Evolutionary conservation across 2,797 vertebrate genomes (phyloP), one percentile per base, ranked within the genome.

Genomic region (Pampus argenteus): DNA sequence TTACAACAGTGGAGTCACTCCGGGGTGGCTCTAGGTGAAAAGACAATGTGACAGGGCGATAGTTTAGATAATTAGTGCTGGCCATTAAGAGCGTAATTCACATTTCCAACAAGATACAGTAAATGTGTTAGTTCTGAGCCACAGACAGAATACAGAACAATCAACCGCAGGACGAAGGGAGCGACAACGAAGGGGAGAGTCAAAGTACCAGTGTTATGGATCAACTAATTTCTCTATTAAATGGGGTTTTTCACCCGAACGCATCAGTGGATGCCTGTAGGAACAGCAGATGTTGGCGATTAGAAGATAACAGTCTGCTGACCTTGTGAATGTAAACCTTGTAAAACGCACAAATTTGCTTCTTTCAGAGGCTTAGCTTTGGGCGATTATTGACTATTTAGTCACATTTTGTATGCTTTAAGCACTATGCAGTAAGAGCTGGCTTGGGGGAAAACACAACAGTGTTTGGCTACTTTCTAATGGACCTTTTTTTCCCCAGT

Each of bases 21-120:
- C 31, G 28, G 51, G 56, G 70, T 40, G 64, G 62, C 20, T 10
- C 22, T 29, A 60, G 68, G 79, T 76, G 56, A 77, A 61, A 48
- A 66, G 71, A 85, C 66, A 59, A 54, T 38, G 69, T 38, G 56
- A 74, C 66, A 47, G 57, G 52, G 58, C 9, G 49, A 57, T 44
- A 36, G 71, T 78, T 78, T 77, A 57, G 38, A 23, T 84, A 72
- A 88, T 91, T 78, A 89, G 68, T 23, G 68, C 9, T 6, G 6
- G 34, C 60, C 61, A 69, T 82, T 86, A 69, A 67, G 68, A 73
- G 70, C 59, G 81, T 66, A 70, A 72, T 65, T 83, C 63, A 67
- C 2, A 1, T 36, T 36, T 40, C 73, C 70, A 78, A 83, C 78
- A 51, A 77, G 67, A 72, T 9, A 55, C 13, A 2, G 66, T 48